A percentile compares a stretch with the other conserved stretches of the same genome.
Conservation (phyloP, 2,797 vertebrate species). For the Urophycis tenuis region DNA sequence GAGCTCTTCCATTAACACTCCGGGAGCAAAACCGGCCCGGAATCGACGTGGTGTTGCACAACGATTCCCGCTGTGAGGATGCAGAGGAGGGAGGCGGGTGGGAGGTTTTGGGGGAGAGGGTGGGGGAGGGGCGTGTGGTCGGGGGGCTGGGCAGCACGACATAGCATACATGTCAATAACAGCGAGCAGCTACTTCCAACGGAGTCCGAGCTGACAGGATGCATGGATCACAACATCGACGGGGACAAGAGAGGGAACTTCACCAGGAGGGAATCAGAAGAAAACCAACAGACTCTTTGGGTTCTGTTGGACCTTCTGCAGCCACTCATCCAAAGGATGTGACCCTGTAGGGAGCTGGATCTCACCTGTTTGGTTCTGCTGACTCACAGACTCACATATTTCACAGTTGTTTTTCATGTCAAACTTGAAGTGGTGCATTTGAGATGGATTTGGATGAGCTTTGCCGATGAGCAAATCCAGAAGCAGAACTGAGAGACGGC, state of each 20-base stretch:
- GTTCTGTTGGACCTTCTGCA: too few relatives aligned
- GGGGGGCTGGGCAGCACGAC: not conserved
- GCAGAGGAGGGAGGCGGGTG: not conserved
- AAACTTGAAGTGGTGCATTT: too few relatives aligned
- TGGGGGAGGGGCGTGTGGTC: too few relatives aligned
- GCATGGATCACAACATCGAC: not conserved
- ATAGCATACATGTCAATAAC: slow-evolving; percentile 6
- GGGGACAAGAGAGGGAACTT: not conserved
- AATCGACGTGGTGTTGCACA: slow-evolving; percentile 19
- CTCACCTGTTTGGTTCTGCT: too few relatives aligned
- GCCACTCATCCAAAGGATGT: too few relatives aligned
- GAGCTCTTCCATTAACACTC: slow-evolving; percentile 45
- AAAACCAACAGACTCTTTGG: not conserved
- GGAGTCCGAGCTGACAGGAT: not conserved
- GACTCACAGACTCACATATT: too few relatives aligned
- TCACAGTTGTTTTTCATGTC: too few relatives aligned
- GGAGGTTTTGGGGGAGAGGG: too few relatives aligned
- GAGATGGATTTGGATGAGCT: too few relatives aligned
- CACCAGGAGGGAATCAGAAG: too few relatives aligned
- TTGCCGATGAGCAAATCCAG: too few relatives aligned
- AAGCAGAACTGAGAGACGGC: not conserved
- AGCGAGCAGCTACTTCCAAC: slow-evolving; percentile 16
- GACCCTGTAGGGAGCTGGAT: too few relatives aligned
- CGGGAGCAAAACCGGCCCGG: slow-evolving; percentile 35
- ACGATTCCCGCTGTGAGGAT: slow-evolving; percentile 11